Evolutionary conservation across 2,113 vertebrate species (phyloP), one percentile per base, ranked within the genome.

Genomic region (Vulpes vulpes): DNA sequence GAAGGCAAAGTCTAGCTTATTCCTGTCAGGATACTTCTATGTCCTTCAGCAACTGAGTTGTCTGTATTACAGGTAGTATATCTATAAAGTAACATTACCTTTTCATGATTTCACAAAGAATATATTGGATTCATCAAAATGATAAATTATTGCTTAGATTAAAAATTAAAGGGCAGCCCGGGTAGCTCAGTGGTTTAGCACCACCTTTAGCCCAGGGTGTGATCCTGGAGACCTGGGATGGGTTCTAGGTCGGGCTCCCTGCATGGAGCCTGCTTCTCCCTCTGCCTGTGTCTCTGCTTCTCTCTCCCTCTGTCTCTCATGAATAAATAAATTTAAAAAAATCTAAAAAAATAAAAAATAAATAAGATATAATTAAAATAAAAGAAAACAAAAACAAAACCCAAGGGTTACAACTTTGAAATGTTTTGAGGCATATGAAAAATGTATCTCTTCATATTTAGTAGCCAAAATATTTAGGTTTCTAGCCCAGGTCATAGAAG

Each of bases 41-140:
- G 60, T 60, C 62, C 43, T 65, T 65, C 25, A 53, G 60, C 1
- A 59, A 76, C 74, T 69, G 4, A 85, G 32, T 64, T 49, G 38
- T 92, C n/a, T 25, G 1, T 71, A 76, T 83, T 83, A 79, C 23
- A 94, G 65, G 60, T 60, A 83, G 25, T 67, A n/a, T 53, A 35
- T 76, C 62, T 89, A 80, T 53, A 95, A 90, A 67, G 32, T 67
- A 88, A 23, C n/a, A 94, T 69, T 12, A 22, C 35, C 67, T 95
- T 94, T 83, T 62, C 4, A 79, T 65, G 23, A 38, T 51, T 80
- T 90, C 73, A 92, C 15, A 91, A 65, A 67, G 57, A 74, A 97
- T 53, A 59, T 30, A 88, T 32, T 82, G 2, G 51, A 83, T 74
- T 82, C 55, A 87, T 53, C 15, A 83, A 98, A 95, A 90, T 78